Evolutionary conservation across 2,113 vertebrate genomes (phyloP).

Genomic region (Pogonocichla stellata): DNA sequence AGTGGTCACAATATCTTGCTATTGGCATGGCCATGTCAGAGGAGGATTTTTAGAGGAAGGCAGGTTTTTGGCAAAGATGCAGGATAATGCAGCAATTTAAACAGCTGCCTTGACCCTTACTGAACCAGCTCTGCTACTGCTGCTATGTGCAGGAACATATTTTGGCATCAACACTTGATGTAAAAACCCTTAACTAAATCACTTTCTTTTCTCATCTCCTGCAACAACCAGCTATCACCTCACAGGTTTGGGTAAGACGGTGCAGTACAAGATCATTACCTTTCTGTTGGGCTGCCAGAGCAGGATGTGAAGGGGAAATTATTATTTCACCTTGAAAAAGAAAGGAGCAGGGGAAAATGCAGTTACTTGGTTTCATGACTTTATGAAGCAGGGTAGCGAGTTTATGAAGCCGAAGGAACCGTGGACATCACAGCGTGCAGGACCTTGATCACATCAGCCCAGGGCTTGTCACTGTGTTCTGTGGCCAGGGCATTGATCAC

Average conservation of each 20-base stretch:
- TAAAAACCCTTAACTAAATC: not conserved
- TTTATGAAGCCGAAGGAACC: not conserved
- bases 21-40: not conserved
- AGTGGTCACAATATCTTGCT: accelerated
- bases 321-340: not conserved
- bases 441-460: not conserved
- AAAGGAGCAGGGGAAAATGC: not conserved
- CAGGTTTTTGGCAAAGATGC: not conserved
- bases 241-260: not conserved
- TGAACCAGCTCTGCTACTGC: not conserved
- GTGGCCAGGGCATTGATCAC: not conserved
- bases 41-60: not conserved
- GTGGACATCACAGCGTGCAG: accelerated
- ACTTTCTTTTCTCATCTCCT: not conserved
- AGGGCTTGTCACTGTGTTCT: accelerated
- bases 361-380: not conserved
- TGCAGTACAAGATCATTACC: not conserved
- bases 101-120: not conserved
- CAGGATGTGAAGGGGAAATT: accelerated
- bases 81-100: not conserved
- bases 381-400: not conserved
- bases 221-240: not conserved
- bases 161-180: not conserved
- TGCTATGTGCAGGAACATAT: not conserved
- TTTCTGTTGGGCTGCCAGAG: not conserved